Evolutionary conservation across 1,140 invertebrate genomes (phyloP).

Genomic region (Cotesia glomerata): DNA sequence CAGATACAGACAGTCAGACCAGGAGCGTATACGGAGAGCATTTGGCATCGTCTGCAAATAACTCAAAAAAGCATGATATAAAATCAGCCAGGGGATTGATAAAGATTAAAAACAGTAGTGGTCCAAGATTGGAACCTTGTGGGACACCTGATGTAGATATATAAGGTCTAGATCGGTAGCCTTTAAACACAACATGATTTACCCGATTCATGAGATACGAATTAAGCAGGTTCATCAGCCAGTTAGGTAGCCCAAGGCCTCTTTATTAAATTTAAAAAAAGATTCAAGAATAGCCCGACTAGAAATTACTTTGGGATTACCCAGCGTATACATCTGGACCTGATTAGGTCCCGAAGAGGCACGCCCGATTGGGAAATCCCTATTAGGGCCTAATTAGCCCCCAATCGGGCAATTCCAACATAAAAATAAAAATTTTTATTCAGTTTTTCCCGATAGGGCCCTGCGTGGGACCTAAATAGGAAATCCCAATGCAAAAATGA

Average conservation of each 20-base stretch:
- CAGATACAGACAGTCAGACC: background rate
- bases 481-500: no score
- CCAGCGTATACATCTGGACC: no score
- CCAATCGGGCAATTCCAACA: no score
- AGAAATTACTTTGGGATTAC: no score
- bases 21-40: background rate
- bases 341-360: no score
- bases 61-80: background rate
- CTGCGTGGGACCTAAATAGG: no score
- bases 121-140: slow-evolving; percentile 4
- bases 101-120: background rate
- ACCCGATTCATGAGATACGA: background rate
- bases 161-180: background rate
- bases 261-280: no score
- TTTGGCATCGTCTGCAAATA: background rate
- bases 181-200: background rate
- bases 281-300: no score
- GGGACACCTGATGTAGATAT: background rate
- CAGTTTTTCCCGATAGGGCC: no score
- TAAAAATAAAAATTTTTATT: no score
- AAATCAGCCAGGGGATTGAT: background rate
- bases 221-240: background rate
- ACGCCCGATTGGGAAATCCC: no score
- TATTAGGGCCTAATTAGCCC: no score
- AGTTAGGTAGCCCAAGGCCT: background rate